These are phyloP conservation scores for Hucho hucho DNA, from an alignment of 2,113 vertebrate genomes.

Conservation along the genomic window DNA sequence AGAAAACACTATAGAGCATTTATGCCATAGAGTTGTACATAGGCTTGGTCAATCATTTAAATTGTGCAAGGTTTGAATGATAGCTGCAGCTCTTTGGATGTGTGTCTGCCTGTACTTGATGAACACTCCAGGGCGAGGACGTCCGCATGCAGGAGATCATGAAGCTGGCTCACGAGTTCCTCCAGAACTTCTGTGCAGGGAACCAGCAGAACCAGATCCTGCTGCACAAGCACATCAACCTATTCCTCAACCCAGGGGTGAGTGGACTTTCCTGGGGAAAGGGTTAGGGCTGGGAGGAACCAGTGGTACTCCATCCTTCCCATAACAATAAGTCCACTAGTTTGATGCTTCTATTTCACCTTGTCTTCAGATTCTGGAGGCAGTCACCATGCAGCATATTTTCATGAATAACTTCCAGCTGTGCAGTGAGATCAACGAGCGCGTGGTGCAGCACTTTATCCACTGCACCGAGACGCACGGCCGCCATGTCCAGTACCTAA, in stretches of 20 bases:
- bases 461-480: constrained; percentile 97
- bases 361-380: constrained; percentile 86
- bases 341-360: not conserved
- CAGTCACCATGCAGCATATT: constrained; percentile 96
- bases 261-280: constrained; percentile 44
- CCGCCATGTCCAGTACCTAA: constrained; percentile 56
- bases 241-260: constrained; percentile 98
- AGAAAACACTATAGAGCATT: too few relatives aligned
- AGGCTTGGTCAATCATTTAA: too few relatives aligned
- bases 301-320: not conserved
- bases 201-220: constrained; percentile 96
- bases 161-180: constrained; percentile 94
- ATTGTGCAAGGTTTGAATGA: too few relatives aligned
- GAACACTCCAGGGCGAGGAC: constrained; percentile 84
- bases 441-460: constrained; percentile 96
- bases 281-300: not conserved
- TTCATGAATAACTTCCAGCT: constrained; percentile 99
- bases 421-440: constrained; percentile 95
- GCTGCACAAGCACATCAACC: constrained; percentile 96
- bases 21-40: too few relatives aligned
- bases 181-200: constrained; percentile 97
- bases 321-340: not conserved
- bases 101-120: too few relatives aligned
- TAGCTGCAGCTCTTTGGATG: too few relatives aligned
- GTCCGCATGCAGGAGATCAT: constrained; percentile 97